A percentile compares a stretch with the other conserved stretches of the same genome.
phyloP scores from a whole-genome alignment of 2,797 vertebrate genomes.

The Peromyscus melanophrys region DNA sequence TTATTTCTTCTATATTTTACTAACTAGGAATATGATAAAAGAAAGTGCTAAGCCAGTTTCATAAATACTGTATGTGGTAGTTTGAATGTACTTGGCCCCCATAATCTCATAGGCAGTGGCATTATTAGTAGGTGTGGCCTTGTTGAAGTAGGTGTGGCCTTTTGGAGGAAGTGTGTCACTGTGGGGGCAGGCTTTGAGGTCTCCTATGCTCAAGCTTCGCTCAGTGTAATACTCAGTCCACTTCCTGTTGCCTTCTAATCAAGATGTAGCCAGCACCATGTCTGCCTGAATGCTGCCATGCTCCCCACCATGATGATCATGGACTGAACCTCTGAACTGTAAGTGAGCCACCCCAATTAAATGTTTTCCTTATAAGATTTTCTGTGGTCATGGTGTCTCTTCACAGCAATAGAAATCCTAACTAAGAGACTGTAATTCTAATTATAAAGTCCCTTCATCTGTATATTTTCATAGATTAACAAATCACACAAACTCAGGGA shows the following conservation, averaged over 20 bases:
- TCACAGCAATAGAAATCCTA: too few relatives aligned
- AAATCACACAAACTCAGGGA: slow-evolving; percentile 83
- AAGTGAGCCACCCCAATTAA: too few relatives aligned
- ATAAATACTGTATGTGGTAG: slow-evolving; percentile 79
- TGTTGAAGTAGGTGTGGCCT: background rate
- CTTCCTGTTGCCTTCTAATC: too few relatives aligned
- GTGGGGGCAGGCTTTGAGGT: background rate
- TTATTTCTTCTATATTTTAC: slow-evolving; percentile 82
- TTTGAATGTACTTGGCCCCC: background rate
- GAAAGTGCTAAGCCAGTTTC: slow-evolving; percentile 79
- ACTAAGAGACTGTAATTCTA: slow-evolving; percentile 68
- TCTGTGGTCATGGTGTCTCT: too few relatives aligned
- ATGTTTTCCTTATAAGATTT: too few relatives aligned
- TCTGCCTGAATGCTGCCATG: too few relatives aligned
- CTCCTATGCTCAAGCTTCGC: background rate
- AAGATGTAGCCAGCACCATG: too few relatives aligned
- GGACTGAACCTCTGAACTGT: too few relatives aligned
- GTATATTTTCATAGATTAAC: slow-evolving; percentile 85
- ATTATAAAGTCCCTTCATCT: slow-evolving; percentile 86
- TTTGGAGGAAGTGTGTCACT: background rate
- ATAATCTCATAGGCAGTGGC: background rate
- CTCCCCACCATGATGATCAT: too few relatives aligned
- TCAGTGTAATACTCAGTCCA: too few relatives aligned
- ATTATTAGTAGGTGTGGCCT: background rate
- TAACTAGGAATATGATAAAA: slow-evolving; percentile 70